Evolutionary conservation across 1,140 invertebrate genomes (phyloP), one percentile per base, ranked within the genome.

Genomic region (Sinonovacula constricta): DNA sequence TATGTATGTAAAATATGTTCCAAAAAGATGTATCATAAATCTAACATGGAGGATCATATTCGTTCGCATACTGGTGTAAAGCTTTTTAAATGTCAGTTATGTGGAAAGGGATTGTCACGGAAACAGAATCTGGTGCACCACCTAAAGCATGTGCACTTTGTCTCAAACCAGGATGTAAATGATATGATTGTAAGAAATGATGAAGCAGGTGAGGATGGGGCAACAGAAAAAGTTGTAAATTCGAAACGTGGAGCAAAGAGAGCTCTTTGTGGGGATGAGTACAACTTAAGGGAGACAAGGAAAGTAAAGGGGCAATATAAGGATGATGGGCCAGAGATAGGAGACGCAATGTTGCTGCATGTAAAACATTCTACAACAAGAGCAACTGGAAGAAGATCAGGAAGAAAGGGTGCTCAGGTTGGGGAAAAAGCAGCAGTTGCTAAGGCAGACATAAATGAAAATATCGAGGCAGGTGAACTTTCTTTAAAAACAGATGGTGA

Each of bases 121-220:
- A 69, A 69, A 69, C 67, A 69, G 49, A 69, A 69, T 57, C 4
- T 53, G 22, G 54, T 69, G 2, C 67, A 69, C 31, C 67, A 69
- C 57, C 24, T 69, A n/a, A 54, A 57, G 26, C 57, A 54, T 69
- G 31, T 69, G 15, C 67, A 69, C 49, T 69, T 26, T 28, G 30
- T 65, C 28, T 34, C 45, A 49, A 65, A 24, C 51, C 51, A 34
- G 3, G 18, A 24, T 28, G 18, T 65, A 18, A 65, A 49, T 49
- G 34, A 45, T 24, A 65, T 65, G 62, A 65, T 65, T 18, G 14
- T 65, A 18, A 22, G 22, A 1, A 65, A 65, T 65, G 39, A 65
- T 24, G 4, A 5, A n/a, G 4, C n/a, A 54, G 53, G 26, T 24
- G 26, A 5, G 18, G 18, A 49, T 49, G 18, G 7, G 7, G 7